Evolutionary conservation across 2,113 vertebrate species (phyloP), one percentile per base, ranked within the genome.

Genomic region (Xyliphius kryptos): DNA sequence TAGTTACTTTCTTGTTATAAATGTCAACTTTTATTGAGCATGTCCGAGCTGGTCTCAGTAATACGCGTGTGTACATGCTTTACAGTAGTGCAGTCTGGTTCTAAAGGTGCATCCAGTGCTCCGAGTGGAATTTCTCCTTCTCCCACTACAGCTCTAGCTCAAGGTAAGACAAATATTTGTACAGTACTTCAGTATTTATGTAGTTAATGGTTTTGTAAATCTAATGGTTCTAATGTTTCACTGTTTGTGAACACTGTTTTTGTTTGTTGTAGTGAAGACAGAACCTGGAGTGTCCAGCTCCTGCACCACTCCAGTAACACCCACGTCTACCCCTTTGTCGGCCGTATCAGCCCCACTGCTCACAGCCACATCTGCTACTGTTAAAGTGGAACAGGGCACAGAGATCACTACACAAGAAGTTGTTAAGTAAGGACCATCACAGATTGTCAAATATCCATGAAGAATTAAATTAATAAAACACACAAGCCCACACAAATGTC

Each of bases 231-330:
- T n/a, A n/a, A n/a, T n/a, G n/a, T n/a, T n/a, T n/a, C n/a, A n/a
- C n/a, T n/a, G n/a, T n/a, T n/a, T n/a, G n/a, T n/a, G n/a, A n/a
- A n/a, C n/a, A n/a, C n/a, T n/a, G n/a, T n/a, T n/a, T n/a, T n/a
- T n/a, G n/a, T n/a, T n/a, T n/a, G n/a, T 6, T 61, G 51, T 61
- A 97, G 96, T 99, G 75, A 99, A 99, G 83, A 90, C 89, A 3
- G 96, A 99, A 80, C 94, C 94, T 44, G 91, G 92, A 66, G 78
- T 85, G 56, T 50, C 77, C 14, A 83, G 67, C 62, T 77, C n/a
- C 61, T 84, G 81, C 78, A 79, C 53, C 49, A 82, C 80, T 49
- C 67, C 74, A 12, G 67, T 73, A 40, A 60, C 64, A 15, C 71
- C 77, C 5, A 46, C 60, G 71, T 46, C 68, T 57, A 49, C 63